phyloP scores from a whole-genome alignment of 2,888 invertebrate genomes.

The Callosobruchus maculatus region DNA sequence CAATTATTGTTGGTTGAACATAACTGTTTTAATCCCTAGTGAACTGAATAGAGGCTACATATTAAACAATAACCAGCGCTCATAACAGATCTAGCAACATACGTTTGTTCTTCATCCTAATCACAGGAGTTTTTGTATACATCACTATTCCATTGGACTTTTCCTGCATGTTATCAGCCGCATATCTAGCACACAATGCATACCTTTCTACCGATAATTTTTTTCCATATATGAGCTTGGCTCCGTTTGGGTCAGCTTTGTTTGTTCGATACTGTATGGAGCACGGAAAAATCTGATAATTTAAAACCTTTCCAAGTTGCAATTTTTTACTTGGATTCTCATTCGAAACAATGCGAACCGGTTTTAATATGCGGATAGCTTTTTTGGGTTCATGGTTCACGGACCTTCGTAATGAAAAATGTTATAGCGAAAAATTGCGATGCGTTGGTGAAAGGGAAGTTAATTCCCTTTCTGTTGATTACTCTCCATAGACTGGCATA shows the following conservation, averaged over 20 bases:
- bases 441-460: background rate
- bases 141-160: too few species aligned
- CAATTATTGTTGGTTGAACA: too few species aligned
- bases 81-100: too few species aligned
- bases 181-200: background rate
- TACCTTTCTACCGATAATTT: background rate
- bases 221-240: background rate
- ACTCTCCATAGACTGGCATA: background rate
- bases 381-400: background rate
- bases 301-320: background rate
- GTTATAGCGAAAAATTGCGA: background rate
- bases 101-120: too few species aligned
- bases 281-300: background rate
- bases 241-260: background rate
- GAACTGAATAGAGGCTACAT: too few species aligned
- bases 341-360: background rate
- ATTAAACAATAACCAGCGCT: too few species aligned
- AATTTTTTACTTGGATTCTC: background rate
- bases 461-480: background rate
- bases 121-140: too few species aligned
- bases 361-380: background rate
- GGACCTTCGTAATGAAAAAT: background rate
- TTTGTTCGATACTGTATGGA: background rate
- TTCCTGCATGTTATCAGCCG: background rate
- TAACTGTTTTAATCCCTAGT: too few species aligned